A percentile compares a stretch with the other conserved stretches of the same genome.
phyloP scores from a whole-genome alignment of 2,113 vertebrate species.

The Cottus gobio region DNA sequence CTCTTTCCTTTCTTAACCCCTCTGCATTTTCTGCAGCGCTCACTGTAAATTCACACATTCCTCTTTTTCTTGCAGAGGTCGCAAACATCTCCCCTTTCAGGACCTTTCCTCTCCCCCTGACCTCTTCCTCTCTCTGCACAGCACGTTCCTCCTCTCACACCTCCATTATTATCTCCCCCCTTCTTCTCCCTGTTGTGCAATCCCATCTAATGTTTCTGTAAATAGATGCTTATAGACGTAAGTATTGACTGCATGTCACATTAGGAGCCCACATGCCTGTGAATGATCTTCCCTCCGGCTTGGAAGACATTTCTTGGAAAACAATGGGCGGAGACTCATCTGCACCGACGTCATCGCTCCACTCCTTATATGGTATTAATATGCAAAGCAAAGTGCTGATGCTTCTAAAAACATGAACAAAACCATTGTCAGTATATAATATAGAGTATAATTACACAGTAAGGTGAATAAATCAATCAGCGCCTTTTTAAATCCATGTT shows the following conservation, averaged over 20 bases:
- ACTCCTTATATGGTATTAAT: slow-evolving; percentile 30
- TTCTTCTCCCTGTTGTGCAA: slow-evolving; percentile 36
- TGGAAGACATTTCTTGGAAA: slow-evolving; percentile 56
- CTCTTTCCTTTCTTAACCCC: neutral
- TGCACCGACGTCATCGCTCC: neutral
- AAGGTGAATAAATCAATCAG: neutral
- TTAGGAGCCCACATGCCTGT: neutral
- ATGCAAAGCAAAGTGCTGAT: neutral
- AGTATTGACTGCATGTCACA: slow-evolving; percentile 8
- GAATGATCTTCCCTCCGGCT: neutral
- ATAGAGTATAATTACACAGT: neutral
- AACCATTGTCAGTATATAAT: neutral
- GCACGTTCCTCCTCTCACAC: neutral
- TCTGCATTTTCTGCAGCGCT: neutral
- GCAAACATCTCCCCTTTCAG: slow-evolving; percentile 5
- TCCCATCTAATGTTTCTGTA: slow-evolving; percentile 48
- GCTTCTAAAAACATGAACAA: neutral
- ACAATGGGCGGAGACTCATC: slow-evolving; percentile 1
- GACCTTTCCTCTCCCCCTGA: slow-evolving; percentile 7
- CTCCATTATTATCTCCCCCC: neutral
- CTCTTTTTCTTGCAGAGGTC: slow-evolving; percentile 33
- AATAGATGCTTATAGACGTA: slow-evolving; percentile 46
- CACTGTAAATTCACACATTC: slow-evolving; percentile 60
- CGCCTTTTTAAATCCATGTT: too few species aligned
- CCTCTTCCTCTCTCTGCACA: neutral